phyloP scores from a whole-genome alignment of 2,888 invertebrate species.

The Eupithecia pulchellata region DNA sequence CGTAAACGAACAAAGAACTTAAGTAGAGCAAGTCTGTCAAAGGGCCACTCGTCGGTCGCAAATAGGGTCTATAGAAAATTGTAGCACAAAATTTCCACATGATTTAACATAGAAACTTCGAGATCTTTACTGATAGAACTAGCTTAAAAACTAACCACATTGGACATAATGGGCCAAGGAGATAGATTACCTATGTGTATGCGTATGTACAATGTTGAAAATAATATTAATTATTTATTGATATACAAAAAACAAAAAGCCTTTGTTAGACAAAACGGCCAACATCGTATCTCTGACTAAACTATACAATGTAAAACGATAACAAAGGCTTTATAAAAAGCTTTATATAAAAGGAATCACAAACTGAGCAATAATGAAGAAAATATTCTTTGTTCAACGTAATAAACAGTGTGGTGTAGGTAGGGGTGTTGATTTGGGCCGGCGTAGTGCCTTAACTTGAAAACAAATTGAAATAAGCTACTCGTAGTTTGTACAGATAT shows the following conservation, averaged over 20 bases:
- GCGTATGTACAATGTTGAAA: not conserved
- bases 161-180: slow-evolving; percentile 61
- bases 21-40: not conserved
- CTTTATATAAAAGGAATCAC: too few relatives aligned
- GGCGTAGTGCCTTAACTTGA: too few relatives aligned
- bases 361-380: too few relatives aligned
- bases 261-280: too few relatives aligned
- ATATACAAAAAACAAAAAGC: not conserved
- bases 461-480: too few relatives aligned
- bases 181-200: slow-evolving; percentile 37
- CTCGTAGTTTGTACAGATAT: too few relatives aligned
- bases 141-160: slow-evolving; percentile 50
- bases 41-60: slow-evolving; percentile 16
- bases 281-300: too few relatives aligned
- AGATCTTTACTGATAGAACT: slow-evolving; percentile 42
- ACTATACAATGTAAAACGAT: too few relatives aligned
- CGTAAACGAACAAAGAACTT: slow-evolving; percentile 7
- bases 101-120: slow-evolving; percentile 45
- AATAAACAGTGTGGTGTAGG: too few relatives aligned
- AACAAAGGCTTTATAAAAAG: too few relatives aligned
- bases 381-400: too few relatives aligned
- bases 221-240: not conserved
- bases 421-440: too few relatives aligned
- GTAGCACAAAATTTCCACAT: slow-evolving; percentile 36
- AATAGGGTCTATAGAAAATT: slow-evolving; percentile 14